These are phyloP conservation scores for Paedocypris micromegethes DNA, from an alignment of 2,797 vertebrate genomes.

Conservation along the genomic window DNA sequence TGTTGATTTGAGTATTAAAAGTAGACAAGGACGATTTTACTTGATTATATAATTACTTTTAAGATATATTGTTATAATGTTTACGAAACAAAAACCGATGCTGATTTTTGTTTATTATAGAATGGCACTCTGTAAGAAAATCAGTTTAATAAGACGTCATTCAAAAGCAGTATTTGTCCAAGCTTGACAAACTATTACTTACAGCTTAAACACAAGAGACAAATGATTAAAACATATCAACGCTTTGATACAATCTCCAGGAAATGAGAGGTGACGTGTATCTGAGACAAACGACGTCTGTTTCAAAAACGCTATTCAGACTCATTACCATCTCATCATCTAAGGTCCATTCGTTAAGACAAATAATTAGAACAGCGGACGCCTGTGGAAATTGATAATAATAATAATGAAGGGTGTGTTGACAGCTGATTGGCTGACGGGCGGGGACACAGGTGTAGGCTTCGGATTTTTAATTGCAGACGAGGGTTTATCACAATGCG, in stretches of 20 bases:
- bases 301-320: conserved; percentile 57
- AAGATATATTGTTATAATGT: no score
- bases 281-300: conserved; percentile 40
- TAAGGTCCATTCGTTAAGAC: conserved; percentile 63
- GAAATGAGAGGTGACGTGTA: conserved; percentile 23
- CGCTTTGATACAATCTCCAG: conserved; percentile 25
- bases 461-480: conserved; percentile 33
- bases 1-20: no score
- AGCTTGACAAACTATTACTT: conserved; percentile 27
- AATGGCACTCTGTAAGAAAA: no score
- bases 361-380: conserved; percentile 56
- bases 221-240: conserved; percentile 35
- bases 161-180: no score
- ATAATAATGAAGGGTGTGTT: conserved; percentile 31
- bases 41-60: no score
- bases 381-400: conserved; percentile 47
- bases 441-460: conserved; percentile 45
- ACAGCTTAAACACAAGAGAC: conserved; percentile 38
- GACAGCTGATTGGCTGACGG: conserved; percentile 35
- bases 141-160: no score
- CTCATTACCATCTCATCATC: conserved; percentile 54
- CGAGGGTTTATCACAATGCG: conserved; percentile 63
- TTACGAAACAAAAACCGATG: no score
- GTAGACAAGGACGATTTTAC: no score
- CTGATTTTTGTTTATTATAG: no score